phyloP scores from a whole-genome alignment of 2,797 vertebrate genomes.

The Lycodopsis pacificus region DNA sequence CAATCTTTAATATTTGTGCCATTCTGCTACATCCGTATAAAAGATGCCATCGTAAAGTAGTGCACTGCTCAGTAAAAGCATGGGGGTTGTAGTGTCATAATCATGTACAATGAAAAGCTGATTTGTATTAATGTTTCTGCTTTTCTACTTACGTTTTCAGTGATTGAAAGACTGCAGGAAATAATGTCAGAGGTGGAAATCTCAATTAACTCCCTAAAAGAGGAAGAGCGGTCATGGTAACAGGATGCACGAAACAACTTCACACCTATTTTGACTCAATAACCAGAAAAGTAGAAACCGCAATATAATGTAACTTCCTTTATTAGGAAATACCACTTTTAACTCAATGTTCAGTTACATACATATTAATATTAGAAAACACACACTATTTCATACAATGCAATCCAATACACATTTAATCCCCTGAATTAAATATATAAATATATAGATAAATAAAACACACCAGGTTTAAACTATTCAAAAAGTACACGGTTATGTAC shows the following conservation, averaged over 20 bases:
- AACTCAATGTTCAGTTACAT: conserved; percentile 1
- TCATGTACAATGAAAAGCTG: neutral
- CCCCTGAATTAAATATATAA: neutral
- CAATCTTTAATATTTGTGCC: neutral
- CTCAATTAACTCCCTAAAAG: conserved; percentile 89
- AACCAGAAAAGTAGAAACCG: neutral
- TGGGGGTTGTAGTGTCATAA: neutral
- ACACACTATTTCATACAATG: neutral
- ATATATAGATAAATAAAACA: neutral
- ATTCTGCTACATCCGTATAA: neutral
- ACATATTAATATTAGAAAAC: neutral
- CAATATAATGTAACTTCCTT: neutral
- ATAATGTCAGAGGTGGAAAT: conserved; percentile 93
- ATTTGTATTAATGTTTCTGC: conserved; percentile 15
- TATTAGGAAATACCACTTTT: neutral
- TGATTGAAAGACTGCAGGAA: conserved; percentile 90
- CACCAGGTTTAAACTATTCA: neutral
- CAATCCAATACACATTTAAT: neutral
- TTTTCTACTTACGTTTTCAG: conserved; percentile 73
- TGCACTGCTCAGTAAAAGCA: neutral
- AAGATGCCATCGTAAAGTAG: neutral
- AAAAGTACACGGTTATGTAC: neutral
- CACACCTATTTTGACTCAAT: neutral
- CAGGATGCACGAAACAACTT: neutral
- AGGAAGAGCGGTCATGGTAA: conserved; percentile 89